Base-by-base conservation (phyloP, 92 coral and sea anemone species). In the Isaurus tuberculatus region DNA sequence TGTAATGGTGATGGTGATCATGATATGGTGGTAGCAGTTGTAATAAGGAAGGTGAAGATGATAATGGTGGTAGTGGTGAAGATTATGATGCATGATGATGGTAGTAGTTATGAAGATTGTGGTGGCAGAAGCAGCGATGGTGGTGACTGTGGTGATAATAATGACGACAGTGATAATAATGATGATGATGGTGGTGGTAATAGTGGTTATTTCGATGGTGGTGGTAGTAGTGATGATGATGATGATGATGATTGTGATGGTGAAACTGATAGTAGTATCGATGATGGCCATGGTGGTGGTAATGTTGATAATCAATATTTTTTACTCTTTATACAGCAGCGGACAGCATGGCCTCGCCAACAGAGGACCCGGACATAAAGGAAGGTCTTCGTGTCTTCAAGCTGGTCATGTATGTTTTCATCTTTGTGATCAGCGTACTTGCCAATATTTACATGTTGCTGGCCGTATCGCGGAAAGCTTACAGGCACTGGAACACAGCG, bases 401-500 rank as follows among this genome's bases (percentile, higher is more conserved):
- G 44, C 91, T 88, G 27, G 86, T 88, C 33, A 80, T 92, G 48
- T 93, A 90, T 66, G 72, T 89, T 40, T 16, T 90, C 49, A 90
- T 95, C 23, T 84, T 95, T 66, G 66, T 86, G 13, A 79, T 87
- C 44, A 89, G 95, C 28, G 43, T 85, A 60, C 33, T 84, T n/a
- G 83, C 88, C 29, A 95, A 95, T 49, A 43, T 81, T 4, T 81
- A 87, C 40, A 86, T 95, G 65, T 58, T 95, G 2, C 57, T 95
- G 1, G 94, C 91, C 5, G 88, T 93, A 23, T 85, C 90, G 64
- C 87, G 97, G 66, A 94, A 95, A 74, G 85, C 88, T 46, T 73
- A 88, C 42, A 90, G 95, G 6, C 97, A 93, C 79, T 46, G 73
- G 58, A 88, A 86, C 57, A 91, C 98, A 6, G 91, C 98, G 8